These are phyloP conservation scores for Rhagoletis zephyria DNA, from an alignment of 1,140 invertebrate species.

Conservation along the genomic window DNA sequence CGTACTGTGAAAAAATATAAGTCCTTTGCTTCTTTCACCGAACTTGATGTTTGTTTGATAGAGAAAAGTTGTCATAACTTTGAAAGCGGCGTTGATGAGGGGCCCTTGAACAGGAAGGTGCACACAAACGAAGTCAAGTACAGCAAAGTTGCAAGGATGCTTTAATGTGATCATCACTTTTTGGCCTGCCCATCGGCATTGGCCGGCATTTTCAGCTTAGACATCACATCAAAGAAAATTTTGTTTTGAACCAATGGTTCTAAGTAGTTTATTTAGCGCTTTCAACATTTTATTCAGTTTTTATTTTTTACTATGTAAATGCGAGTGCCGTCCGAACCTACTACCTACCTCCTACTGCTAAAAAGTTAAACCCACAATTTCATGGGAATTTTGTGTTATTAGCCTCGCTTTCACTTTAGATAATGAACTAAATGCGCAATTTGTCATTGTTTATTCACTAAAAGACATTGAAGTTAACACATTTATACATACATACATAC, in stretches of 20 bases:
- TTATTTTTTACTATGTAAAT: not conserved
- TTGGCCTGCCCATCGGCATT: not conserved
- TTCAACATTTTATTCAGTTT: not conserved
- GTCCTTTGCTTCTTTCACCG: not conserved
- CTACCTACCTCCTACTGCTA: not conserved
- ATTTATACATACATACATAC: too few species aligned
- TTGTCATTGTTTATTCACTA: not conserved
- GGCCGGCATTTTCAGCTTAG: not conserved
- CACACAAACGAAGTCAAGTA: not conserved
- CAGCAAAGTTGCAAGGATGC: not conserved
- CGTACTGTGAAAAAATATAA: not conserved
- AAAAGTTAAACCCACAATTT: not conserved
- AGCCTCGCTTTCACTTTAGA: not conserved
- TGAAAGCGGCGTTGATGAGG: not conserved
- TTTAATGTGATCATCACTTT: not conserved
- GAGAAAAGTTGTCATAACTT: constrained; percentile 15
- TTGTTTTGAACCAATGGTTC: not conserved
- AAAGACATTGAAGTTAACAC: not conserved
- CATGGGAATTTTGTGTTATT: not conserved
- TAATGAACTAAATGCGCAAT: constrained; percentile 3
- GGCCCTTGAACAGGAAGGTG: not conserved
- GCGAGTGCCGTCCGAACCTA: not conserved
- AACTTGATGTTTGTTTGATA: not conserved
- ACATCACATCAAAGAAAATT: not conserved
- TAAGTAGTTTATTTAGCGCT: not conserved